Conservation (phyloP, 2,797 vertebrate species). For the Pristis pectinata region DNA sequence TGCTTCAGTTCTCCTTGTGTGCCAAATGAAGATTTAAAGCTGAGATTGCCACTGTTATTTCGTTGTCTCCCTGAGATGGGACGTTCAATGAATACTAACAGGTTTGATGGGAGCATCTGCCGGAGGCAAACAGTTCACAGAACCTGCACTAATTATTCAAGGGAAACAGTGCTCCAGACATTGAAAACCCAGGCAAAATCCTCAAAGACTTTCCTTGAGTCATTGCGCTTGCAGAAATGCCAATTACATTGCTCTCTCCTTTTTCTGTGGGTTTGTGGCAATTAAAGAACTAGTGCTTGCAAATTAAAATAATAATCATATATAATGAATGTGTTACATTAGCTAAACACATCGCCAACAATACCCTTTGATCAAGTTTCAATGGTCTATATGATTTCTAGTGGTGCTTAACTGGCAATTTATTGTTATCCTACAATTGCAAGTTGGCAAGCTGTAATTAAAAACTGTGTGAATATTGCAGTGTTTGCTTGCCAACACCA, state of each 20-base stretch:
- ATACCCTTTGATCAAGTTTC: neutral
- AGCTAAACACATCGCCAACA: neutral
- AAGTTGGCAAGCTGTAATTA: slow-evolving; percentile 4
- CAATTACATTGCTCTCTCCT: neutral
- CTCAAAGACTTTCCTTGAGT: neutral
- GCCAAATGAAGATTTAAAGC: neutral
- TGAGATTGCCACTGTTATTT: neutral
- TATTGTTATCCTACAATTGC: neutral
- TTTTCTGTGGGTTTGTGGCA: neutral
- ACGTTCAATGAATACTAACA: neutral
- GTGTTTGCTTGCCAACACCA: slow-evolving; percentile 17
- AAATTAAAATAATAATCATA: neutral
- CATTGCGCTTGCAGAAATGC: neutral
- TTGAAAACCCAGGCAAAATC: neutral
- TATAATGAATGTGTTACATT: neutral
- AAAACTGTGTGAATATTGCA: neutral
- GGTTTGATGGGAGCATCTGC: neutral
- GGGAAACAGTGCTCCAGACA: neutral
- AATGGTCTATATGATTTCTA: neutral
- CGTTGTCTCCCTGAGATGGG: neutral
- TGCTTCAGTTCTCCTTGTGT: neutral
- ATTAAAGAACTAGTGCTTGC: neutral
- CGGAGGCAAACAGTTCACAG: neutral
- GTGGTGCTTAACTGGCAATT: neutral
- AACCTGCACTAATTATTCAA: neutral